These are phyloP conservation scores for Siniperca knerii DNA, from an alignment of 2,113 vertebrate genomes.

Conservation along the genomic window DNA sequence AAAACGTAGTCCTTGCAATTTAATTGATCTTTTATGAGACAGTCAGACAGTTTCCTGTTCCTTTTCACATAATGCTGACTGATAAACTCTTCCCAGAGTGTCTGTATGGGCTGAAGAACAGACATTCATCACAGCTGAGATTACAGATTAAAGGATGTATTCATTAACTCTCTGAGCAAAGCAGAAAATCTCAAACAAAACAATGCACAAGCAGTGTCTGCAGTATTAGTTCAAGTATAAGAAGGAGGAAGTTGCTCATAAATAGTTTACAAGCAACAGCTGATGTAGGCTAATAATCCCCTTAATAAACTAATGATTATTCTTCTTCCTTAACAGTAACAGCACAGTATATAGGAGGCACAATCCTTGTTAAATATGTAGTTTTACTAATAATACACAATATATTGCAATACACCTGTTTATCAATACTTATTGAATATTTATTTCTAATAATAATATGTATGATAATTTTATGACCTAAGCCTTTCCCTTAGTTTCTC, in stretches of 20 bases:
- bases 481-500: too few relatives aligned
- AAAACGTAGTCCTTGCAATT: too few relatives aligned
- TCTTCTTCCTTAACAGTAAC: too few relatives aligned
- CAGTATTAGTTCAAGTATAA: not conserved
- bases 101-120: too few relatives aligned
- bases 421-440: not conserved
- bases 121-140: not conserved
- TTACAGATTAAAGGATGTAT: not conserved
- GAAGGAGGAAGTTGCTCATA: not conserved
- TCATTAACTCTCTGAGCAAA: not conserved
- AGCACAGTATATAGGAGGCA: not conserved
- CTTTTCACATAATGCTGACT: not conserved
- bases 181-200: not conserved
- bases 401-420: not conserved
- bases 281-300: not conserved
- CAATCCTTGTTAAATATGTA: not conserved
- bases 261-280: not conserved
- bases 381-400: not conserved
- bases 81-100: not conserved
- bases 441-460: not conserved
- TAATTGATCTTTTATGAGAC: not conserved
- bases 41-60: constrained; percentile 1
- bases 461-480: too few relatives aligned
- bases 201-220: not conserved
- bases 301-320: too few relatives aligned